These are phyloP conservation scores for Ascidia mentula DNA, from an alignment of 23 tunicate species.

Conservation along the genomic window DNA sequence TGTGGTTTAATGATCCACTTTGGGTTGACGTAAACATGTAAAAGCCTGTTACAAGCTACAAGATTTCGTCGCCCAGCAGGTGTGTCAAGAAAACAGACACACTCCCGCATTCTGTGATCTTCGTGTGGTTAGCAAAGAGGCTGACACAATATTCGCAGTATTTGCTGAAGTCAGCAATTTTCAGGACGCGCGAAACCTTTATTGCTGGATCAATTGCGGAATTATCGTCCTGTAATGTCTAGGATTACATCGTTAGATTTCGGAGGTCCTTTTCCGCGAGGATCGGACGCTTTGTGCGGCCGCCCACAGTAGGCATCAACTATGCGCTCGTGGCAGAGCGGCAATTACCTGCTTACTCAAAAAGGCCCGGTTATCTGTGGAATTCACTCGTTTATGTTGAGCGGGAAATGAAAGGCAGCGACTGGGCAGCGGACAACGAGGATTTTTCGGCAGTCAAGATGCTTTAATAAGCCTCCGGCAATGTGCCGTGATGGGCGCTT, in stretches of 20 bases:
- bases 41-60: too few relatives aligned
- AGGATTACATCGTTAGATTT: not conserved
- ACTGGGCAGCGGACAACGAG: not conserved
- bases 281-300: not conserved
- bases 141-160: not conserved
- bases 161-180: not conserved
- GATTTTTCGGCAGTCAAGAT: not conserved
- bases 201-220: not conserved
- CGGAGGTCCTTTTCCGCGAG: not conserved
- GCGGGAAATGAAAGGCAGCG: not conserved
- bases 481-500: not conserved
- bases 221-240: not conserved
- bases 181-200: not conserved
- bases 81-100: too few relatives aligned
- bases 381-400: too few relatives aligned
- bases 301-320: not conserved
- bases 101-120: too few relatives aligned
- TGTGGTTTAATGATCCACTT: too few relatives aligned
- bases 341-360: not conserved
- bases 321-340: not conserved
- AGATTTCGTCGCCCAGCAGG: too few relatives aligned
- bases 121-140: not conserved
- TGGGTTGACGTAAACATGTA: too few relatives aligned
- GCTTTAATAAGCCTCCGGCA: constrained; percentile 11
- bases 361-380: too few relatives aligned